Base-by-base conservation (phyloP, 2,113 vertebrate species). In the Callipepla californica region DNA sequence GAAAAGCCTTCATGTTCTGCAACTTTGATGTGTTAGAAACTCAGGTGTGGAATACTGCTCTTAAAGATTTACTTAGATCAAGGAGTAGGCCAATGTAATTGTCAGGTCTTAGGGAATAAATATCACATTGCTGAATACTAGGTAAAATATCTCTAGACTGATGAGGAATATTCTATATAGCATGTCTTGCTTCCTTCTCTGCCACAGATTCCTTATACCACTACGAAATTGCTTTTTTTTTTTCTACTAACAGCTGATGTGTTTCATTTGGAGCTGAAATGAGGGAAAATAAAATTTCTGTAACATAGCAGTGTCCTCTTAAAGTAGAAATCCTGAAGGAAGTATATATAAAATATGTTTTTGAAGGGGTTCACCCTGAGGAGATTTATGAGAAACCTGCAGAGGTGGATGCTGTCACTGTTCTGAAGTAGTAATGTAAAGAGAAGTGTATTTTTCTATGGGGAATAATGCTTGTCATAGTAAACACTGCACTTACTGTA, bases 141-240 rank as follows among this genome's bases (percentile, higher is more conserved):
- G 63, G 88, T 59, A 55, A 93, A 90, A 70, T 51, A 75, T 85
- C 36, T 79, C 80, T 57, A 89, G 72, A 57, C 36, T 79, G 80
- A 70, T 38, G 18, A 79, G 11, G 70, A 84, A 68, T 47, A 26
- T 78, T 93, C 74, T 68, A 44, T 84, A 75, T 34, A 53, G 65
- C 58, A 87, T 48, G 36, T 89, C 74, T 90, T 70, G 53, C 83
- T 93, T 88, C 84, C 44, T 87, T 88, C 42, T 81, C 74, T 94
- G 80, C 69, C 65, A 92, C 92, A 57, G 40, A 66, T 91, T 92
- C 58, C 66, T 93, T 84, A 68, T 61, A 47, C 40, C 40, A 62
- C 83, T 84, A 66, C 87, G 70, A 87, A 89, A 75, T 55, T 90
- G 61, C 40, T 88, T 65, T 13, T 77, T n/a, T 95, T 74, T 83